Evolutionary conservation across 2,113 vertebrate genomes (phyloP), one percentile per base, ranked within the genome.

Genomic region (Otocyon megalotis): DNA sequence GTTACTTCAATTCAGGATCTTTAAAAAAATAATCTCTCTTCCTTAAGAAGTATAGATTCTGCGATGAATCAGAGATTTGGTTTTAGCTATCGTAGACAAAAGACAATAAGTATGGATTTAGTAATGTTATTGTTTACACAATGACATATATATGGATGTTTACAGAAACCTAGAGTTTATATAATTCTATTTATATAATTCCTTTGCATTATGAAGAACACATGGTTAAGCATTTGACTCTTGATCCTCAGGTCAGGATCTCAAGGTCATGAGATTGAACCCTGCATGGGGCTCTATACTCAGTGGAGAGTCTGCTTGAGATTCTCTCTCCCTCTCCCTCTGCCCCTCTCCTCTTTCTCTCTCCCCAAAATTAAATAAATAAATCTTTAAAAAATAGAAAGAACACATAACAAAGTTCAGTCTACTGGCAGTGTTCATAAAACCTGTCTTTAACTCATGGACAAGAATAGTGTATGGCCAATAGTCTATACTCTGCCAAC

Each of bases 101-200:
- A 94, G 11, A 58, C 32, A 93, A 74, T 8, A 8, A 95, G 63
- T 54, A 16, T 60, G 72, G 35, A 82, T 72, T 74, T 79, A 72
- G 2, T 91, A 53, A 89, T 69, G 48, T 69, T 53, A 69, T 53
- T 77, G 15, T 28, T 87, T 63, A 58, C 1, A 26, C 37, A 85
- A 79, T 13, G 77, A 17, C 22, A 30, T 63, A 24, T 16, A 8
- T 14, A 53, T 26, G 35, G 22, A 37, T 63, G 20, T 62, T 90
- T 91, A 69, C 5, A 87, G 90, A 82, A 93, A 86, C 26, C 30
- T 12, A 2, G 71, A 37, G 13, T 86, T 95, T 82, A 26, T 80
- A 71, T 80, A 80, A 80, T 93, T 91, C 13, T 56, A 76, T 93
- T 87, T 24, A 24, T 50, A 28, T 69, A 91, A 96, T 79, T 89